phyloP scores from a whole-genome alignment of 2,113 vertebrate species.

The Saccopteryx bilineata region DNA sequence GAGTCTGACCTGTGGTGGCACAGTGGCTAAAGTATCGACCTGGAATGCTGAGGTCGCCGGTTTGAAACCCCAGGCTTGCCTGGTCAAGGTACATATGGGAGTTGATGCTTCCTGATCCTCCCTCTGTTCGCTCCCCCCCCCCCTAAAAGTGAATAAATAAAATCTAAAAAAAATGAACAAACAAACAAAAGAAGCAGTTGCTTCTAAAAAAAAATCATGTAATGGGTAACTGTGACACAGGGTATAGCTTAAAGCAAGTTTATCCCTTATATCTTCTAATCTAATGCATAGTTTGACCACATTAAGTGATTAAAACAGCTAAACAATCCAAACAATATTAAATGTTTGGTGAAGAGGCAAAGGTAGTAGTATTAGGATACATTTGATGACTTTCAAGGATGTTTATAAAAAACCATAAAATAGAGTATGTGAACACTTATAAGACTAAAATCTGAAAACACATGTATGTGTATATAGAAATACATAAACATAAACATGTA shows the following conservation, averaged over 20 bases:
- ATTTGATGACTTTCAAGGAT: slow-evolving; percentile 10
- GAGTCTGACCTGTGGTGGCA: neutral
- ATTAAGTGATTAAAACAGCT: slow-evolving; percentile 31
- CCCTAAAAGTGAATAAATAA: no score
- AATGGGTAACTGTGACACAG: slow-evolving; percentile 50
- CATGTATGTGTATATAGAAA: neutral
- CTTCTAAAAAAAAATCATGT: slow-evolving; percentile 23
- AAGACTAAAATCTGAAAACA: slow-evolving; percentile 57
- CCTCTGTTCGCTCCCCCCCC: no score
- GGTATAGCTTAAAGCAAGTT: slow-evolving; percentile 72
- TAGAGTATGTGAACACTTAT: neutral
- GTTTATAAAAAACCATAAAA: slow-evolving; percentile 22
- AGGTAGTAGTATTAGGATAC: neutral
- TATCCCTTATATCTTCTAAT: slow-evolving; percentile 72
- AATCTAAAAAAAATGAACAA: no score
- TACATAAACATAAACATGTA: neutral
- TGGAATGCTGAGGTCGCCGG: no score
- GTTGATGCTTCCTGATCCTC: no score
- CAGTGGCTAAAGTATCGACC: no score
- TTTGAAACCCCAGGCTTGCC: no score
- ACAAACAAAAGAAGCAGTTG: no score
- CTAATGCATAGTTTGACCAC: slow-evolving; percentile 56
- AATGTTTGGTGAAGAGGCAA: neutral
- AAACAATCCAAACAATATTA: slow-evolving; percentile 44
- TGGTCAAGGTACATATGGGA: no score